Conservation (phyloP, 2,797 vertebrate species). For the Periophthalmus magnuspinnatus region DNA sequence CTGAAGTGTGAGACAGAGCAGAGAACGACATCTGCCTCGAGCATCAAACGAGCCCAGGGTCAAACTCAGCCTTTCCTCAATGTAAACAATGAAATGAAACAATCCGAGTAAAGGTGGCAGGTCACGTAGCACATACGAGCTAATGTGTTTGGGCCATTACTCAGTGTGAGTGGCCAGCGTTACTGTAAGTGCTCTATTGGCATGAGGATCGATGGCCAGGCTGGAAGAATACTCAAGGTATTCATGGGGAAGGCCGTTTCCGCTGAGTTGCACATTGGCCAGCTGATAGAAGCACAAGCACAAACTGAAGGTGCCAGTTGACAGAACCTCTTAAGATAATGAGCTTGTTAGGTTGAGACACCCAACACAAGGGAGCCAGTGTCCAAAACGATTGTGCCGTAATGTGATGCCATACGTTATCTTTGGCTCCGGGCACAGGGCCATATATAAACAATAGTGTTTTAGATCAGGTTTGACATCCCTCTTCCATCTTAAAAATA, state of each 20-base stretch:
- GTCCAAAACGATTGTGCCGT: slow-evolving; percentile 56
- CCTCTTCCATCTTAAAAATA: not conserved
- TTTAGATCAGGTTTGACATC: not conserved
- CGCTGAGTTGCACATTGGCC: slow-evolving; percentile 59
- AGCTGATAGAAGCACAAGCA: slow-evolving; percentile 43
- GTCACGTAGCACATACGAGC: slow-evolving; percentile 52
- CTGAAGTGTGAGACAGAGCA: slow-evolving; percentile 54
- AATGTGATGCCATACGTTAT: slow-evolving; percentile 36
- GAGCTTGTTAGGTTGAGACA: slow-evolving; percentile 65
- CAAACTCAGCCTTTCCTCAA: slow-evolving; percentile 32
- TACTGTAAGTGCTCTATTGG: slow-evolving; percentile 68
- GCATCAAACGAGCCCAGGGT: slow-evolving; percentile 16
- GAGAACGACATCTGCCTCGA: slow-evolving; percentile 48
- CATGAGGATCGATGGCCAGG: slow-evolving; percentile 61
- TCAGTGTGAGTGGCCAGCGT: slow-evolving; percentile 52
- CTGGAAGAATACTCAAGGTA: slow-evolving; percentile 54
- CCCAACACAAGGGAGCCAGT: slow-evolving; percentile 29
- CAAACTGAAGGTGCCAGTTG: slow-evolving; percentile 54
- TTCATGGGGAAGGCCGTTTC: slow-evolving; percentile 40
- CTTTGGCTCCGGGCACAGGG: slow-evolving; percentile 22
- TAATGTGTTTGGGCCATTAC: slow-evolving; percentile 61
- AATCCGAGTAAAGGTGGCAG: slow-evolving; percentile 47
- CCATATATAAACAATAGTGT: slow-evolving; percentile 15
- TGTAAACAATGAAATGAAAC: slow-evolving; percentile 59
- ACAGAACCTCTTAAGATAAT: slow-evolving; percentile 71